Evolutionary conservation across 2,113 vertebrate genomes (phyloP).

Genomic region (Origma solitaria): DNA sequence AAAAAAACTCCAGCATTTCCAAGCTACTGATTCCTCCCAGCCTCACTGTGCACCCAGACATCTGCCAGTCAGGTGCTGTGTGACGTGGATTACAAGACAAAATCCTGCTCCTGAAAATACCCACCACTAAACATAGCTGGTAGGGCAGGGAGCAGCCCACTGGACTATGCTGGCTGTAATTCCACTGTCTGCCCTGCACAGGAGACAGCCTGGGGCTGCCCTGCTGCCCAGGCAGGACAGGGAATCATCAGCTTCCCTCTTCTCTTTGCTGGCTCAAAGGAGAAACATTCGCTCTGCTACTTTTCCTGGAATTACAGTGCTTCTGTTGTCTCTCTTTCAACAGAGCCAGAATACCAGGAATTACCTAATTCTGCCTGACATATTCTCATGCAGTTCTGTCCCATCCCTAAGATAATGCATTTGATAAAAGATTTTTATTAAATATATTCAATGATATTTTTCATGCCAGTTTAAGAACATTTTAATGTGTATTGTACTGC

Average conservation of each 20-base stretch:
- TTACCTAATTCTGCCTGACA: not conserved
- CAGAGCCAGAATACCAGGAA: not conserved
- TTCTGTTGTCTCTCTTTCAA: not conserved
- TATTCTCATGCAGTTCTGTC: not conserved
- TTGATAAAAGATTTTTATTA: not conserved
- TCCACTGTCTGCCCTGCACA: not conserved
- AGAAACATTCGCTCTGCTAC: not conserved
- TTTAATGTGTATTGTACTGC: not conserved
- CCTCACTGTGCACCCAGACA: not conserved
- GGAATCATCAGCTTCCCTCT: not conserved
- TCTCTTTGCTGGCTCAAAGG: not conserved
- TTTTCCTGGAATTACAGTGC: not conserved
- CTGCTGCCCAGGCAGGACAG: not conserved
- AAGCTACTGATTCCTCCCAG: not conserved
- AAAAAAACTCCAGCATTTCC: not conserved
- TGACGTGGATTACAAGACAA: not conserved
- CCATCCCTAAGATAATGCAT: not conserved
- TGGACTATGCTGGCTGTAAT: not conserved
- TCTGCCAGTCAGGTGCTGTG: slow-evolving; percentile 38
- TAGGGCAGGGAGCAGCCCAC: not conserved
- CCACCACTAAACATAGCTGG: slow-evolving; percentile 2
- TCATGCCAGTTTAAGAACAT: not conserved
- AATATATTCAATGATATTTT: not conserved
- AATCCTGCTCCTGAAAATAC: slow-evolving; percentile 30
- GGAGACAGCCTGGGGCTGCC: not conserved